phyloP scores from a whole-genome alignment of 1,140 invertebrate genomes.

The Drosophila ohnishii region DNA sequence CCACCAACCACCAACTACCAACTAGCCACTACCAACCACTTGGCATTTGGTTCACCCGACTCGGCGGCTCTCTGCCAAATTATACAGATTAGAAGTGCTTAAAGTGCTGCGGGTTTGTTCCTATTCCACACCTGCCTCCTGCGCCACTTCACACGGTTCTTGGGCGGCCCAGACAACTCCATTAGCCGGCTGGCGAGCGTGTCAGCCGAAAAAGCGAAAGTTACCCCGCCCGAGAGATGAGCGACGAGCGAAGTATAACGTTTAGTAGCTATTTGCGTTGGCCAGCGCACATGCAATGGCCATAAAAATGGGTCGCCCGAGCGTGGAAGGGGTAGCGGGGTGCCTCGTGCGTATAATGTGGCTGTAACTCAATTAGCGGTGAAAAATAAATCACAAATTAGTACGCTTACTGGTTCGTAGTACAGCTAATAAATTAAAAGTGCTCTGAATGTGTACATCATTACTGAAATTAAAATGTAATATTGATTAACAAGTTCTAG shows the following conservation, averaged over 20 bases:
- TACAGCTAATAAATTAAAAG: background rate
- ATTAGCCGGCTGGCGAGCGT: slow-evolving; percentile 41
- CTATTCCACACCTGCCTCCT: slow-evolving; percentile 62
- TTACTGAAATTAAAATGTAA: background rate
- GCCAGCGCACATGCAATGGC: slow-evolving; percentile 28
- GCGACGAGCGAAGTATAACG: slow-evolving; percentile 31
- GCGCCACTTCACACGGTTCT: slow-evolving; percentile 58
- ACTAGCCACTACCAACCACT: slow-evolving; percentile 18
- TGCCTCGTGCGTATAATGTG: slow-evolving; percentile 8
- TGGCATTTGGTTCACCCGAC: slow-evolving; percentile 16
- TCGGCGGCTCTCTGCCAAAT: slow-evolving; percentile 53
- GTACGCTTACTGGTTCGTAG: background rate
- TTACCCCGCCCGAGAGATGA: slow-evolving; percentile 45
- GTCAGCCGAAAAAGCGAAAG: slow-evolving; percentile 68
- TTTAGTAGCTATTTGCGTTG: slow-evolving; percentile 58
- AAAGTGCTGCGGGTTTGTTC: slow-evolving; percentile 66
- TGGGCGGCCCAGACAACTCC: slow-evolving; percentile 49
- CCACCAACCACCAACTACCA: background rate
- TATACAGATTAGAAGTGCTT: slow-evolving; percentile 68
- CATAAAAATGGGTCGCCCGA: slow-evolving; percentile 59
- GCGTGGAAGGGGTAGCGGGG: slow-evolving; percentile 22
- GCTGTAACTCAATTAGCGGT: slow-evolving; percentile 26
- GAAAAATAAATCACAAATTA: slow-evolving; percentile 20
- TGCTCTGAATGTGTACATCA: too few relatives aligned
- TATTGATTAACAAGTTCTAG: background rate